phyloP scores from a whole-genome alignment of 2,113 vertebrate species.

The Centrocercus urophasianus region DNA sequence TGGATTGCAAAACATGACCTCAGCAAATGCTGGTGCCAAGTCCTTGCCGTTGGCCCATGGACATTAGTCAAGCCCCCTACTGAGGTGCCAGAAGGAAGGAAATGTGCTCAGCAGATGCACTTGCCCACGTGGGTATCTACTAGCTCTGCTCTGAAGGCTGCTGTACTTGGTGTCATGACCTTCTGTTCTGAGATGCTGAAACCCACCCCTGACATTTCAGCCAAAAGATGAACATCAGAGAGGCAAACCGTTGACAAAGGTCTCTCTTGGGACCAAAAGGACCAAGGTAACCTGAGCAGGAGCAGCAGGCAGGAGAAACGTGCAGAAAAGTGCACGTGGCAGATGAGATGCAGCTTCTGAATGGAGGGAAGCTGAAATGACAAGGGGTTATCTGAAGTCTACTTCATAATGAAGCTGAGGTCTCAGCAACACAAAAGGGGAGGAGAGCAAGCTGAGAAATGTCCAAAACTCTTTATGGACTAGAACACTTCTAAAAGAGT shows the following conservation, averaged over 20 bases:
- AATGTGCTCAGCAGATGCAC: rapidly evolving
- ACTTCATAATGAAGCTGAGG: not conserved
- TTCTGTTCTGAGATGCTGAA: not conserved
- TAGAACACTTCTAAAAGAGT: not conserved
- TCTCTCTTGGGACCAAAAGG: not conserved
- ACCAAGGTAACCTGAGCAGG: not conserved
- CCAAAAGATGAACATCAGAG: not conserved
- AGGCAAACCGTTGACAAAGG: too few species aligned
- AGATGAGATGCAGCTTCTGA: not conserved
- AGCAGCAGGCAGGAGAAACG: not conserved
- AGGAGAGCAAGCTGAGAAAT: not conserved
- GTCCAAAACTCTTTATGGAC: not conserved
- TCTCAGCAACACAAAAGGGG: not conserved
- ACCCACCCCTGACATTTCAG: rapidly evolving
- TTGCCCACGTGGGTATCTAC: not conserved
- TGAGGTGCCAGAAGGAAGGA: rapidly evolving
- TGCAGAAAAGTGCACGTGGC: rapidly evolving
- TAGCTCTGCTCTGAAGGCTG: not conserved
- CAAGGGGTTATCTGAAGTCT: not conserved
- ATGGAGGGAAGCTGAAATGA: not conserved
- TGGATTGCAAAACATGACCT: not conserved
- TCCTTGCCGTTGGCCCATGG: not conserved
- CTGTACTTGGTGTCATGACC: not conserved
- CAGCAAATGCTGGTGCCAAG: not conserved
- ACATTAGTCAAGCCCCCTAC: rapidly evolving